phyloP scores from a whole-genome alignment of 2,797 vertebrate genomes.

The Huso huso region DNA sequence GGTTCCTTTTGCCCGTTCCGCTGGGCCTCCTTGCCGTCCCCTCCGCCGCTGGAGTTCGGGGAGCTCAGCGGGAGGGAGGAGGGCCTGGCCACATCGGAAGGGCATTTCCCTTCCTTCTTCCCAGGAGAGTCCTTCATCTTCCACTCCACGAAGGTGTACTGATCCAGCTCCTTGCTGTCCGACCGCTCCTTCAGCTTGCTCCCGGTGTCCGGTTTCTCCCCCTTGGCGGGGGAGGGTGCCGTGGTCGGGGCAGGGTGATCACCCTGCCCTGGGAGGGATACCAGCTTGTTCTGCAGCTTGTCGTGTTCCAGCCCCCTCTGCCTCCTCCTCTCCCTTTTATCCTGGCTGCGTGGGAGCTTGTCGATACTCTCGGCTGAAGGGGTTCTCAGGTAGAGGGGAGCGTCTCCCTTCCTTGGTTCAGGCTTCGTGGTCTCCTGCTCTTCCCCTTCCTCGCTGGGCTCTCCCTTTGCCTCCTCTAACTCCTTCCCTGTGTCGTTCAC shows the following conservation, averaged over 20 bases:
- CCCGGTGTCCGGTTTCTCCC: constrained; percentile 8
- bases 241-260: constrained; percentile 9
- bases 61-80: constrained; percentile 50
- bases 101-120: constrained; percentile 28
- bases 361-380: constrained; percentile 10
- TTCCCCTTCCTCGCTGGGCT: background rate
- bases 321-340: constrained; percentile 57
- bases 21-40: background rate
- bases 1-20: constrained; percentile 24
- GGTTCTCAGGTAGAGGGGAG: background rate
- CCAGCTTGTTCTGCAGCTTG: constrained; percentile 51
- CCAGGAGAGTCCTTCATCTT: constrained; percentile 14
- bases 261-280: constrained; percentile 33
- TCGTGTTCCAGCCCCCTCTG: constrained; percentile 65
- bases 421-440: background rate
- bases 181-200: background rate
- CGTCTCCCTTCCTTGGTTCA: constrained; percentile 10
- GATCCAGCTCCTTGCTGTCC: background rate
- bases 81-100: constrained; percentile 46
- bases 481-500: background rate
- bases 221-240: constrained; percentile 16
- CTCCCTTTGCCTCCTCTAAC: background rate
- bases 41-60: constrained; percentile 24
- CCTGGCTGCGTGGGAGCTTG: constrained; percentile 44
- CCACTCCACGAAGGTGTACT: background rate